These are phyloP conservation scores for Cacatua alba DNA, from an alignment of 2,113 vertebrate genomes.

Conservation along the genomic window DNA sequence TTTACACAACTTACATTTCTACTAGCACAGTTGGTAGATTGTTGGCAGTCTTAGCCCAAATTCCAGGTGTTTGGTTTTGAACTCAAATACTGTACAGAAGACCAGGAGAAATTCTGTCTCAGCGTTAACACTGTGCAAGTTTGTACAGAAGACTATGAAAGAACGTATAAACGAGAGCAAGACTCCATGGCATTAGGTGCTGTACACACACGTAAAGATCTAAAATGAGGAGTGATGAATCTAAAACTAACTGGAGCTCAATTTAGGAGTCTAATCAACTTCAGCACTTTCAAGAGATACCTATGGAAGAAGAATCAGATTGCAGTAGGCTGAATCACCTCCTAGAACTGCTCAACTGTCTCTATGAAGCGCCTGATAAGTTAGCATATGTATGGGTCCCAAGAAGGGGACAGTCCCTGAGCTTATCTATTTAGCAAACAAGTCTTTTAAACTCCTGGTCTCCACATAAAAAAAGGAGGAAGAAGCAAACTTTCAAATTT, in stretches of 20 bases:
- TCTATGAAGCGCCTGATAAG: neutral
- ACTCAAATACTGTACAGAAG: neutral
- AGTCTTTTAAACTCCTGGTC: neutral
- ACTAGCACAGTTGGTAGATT: neutral
- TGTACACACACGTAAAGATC: neutral
- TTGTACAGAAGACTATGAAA: neutral
- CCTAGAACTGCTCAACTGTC: neutral
- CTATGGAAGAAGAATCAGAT: neutral
- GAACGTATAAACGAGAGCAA: neutral
- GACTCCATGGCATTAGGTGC: neutral
- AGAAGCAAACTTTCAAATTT: neutral
- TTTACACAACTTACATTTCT: neutral
- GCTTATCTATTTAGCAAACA: neutral
- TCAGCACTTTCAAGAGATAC: neutral
- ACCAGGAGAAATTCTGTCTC: neutral
- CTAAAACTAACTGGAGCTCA: neutral
- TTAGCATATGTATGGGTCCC: rapidly evolving
- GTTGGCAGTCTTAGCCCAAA: neutral
- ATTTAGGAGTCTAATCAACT: neutral
- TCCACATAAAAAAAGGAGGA: neutral
- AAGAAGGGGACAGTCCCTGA: neutral
- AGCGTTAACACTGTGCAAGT: neutral
- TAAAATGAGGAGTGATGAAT: neutral
- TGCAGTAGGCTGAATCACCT: neutral
- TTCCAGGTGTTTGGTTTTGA: neutral